These are phyloP conservation scores for Chelonus formosanus DNA, from an alignment of 2,888 invertebrate genomes.

Conservation along the genomic window DNA sequence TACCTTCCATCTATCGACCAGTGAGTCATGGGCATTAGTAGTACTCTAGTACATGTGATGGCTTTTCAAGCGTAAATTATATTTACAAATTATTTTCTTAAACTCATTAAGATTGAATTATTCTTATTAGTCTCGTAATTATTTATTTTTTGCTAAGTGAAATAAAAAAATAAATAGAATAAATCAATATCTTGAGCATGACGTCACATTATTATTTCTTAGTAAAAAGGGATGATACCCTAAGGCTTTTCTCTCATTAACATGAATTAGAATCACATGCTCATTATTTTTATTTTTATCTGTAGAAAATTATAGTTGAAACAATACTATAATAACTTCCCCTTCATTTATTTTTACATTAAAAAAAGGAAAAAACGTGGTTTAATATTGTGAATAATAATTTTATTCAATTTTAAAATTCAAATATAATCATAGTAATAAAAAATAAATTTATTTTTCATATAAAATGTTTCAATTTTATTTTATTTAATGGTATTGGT, in stretches of 20 bases:
- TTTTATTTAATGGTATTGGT: too few relatives aligned
- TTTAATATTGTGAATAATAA: too few relatives aligned
- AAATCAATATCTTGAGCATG: conserved; percentile 21
- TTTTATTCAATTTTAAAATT: too few relatives aligned
- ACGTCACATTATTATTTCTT: conserved; percentile 45
- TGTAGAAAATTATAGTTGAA: not conserved
- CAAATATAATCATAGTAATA: too few relatives aligned
- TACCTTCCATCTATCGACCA: conserved; percentile 29
- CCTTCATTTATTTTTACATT: too few relatives aligned
- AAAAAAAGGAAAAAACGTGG: too few relatives aligned
- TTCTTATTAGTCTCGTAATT: conserved; percentile 4
- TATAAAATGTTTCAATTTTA: too few relatives aligned
- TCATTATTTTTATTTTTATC: conserved; percentile 10
- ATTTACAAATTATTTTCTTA: too few relatives aligned
- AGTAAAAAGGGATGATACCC: conserved; percentile 31
- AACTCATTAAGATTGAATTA: not conserved
- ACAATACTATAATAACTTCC: too few relatives aligned
- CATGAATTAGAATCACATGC: conserved; percentile 51
- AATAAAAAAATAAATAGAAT: conserved; percentile 11
- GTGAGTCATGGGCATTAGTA: conserved; percentile 18
- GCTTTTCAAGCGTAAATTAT: not conserved
- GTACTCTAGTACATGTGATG: not conserved
- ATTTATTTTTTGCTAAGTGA: conserved; percentile 23
- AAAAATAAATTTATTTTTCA: too few relatives aligned
- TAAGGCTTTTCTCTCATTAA: conserved; percentile 54